Percentiles rank a stretch among this genome's conserved stretches.
Evolutionary conservation across 2,113 vertebrate genomes (phyloP).

Genomic region (Poecilia latipinna): DNA sequence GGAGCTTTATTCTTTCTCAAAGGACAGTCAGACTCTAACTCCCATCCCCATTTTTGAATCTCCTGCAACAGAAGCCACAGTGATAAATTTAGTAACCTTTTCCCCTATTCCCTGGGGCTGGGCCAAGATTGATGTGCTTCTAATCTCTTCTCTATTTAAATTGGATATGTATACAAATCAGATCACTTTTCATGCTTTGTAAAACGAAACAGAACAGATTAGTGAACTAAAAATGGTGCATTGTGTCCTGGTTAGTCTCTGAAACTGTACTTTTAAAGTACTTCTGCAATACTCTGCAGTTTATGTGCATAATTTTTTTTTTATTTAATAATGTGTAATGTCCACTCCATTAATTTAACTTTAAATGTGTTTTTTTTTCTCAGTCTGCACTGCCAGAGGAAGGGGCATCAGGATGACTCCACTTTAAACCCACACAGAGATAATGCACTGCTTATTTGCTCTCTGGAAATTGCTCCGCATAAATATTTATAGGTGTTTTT

Average conservation of each 20-base stretch:
- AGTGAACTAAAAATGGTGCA: conserved; percentile 48
- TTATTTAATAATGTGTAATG: conserved; percentile 49
- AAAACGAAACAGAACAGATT: conserved; percentile 60
- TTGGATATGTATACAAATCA: conserved; percentile 75
- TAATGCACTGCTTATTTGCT: conserved; percentile 77
- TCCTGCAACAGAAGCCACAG: conserved; percentile 68
- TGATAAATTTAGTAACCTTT: conserved; percentile 84
- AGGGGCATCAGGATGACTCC: conserved; percentile 58
- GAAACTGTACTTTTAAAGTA: conserved; percentile 35
- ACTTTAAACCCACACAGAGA: conserved; percentile 73
- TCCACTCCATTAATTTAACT: conserved; percentile 63
- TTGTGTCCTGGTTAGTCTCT: conserved; percentile 52
- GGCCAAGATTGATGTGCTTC: conserved; percentile 76
- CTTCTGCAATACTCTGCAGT: conserved; percentile 20
- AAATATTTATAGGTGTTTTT: conserved; percentile 82
- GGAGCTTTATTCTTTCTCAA: conserved; percentile 56
- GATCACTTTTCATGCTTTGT: conserved; percentile 72
- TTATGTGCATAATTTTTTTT: conserved; percentile 18
- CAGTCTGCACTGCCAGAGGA: conserved; percentile 31
- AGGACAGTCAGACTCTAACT: conserved; percentile 68
- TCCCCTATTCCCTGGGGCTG: conserved; percentile 69
- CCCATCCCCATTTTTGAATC: conserved; percentile 77
- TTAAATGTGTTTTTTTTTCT: conserved; percentile 55
- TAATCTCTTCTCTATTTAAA: conserved; percentile 79
- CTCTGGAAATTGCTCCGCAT: conserved; percentile 76